phyloP scores from a whole-genome alignment of 1,140 invertebrate species.

The Conus betulinus region DNA sequence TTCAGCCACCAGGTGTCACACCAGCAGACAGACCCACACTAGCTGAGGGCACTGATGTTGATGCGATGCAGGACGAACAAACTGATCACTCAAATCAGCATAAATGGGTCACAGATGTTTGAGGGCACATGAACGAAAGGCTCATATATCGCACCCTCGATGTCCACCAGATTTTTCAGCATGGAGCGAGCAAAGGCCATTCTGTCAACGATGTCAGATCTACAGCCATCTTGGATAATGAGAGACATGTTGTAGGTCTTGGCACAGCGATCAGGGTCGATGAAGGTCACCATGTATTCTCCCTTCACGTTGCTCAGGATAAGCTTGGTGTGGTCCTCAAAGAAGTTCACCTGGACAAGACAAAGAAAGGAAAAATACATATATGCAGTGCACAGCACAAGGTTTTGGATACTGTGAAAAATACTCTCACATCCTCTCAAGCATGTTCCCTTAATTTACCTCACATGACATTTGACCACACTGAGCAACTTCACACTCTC shows the following conservation, averaged over 20 bases:
- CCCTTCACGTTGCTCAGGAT: slow-evolving; percentile 92
- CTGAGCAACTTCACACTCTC: too few species aligned
- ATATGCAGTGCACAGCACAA: too few species aligned
- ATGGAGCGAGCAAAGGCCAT: slow-evolving; percentile 92
- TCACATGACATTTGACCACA: too few species aligned
- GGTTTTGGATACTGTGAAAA: too few species aligned
- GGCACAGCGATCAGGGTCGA: slow-evolving; percentile 92
- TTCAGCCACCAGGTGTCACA: background rate
- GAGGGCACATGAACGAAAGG: background rate
- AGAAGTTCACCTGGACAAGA: slow-evolving; percentile 91
- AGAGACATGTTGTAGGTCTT: slow-evolving; percentile 91
- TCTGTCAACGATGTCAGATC: slow-evolving; percentile 85
- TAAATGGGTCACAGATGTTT: too few species aligned
- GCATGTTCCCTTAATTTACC: too few species aligned
- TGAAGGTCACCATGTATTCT: slow-evolving; percentile 90
- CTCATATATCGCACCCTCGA: slow-evolving; percentile 72
- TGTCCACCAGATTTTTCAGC: slow-evolving; percentile 80
- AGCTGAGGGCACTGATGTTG: background rate
- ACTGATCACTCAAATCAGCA: background rate
- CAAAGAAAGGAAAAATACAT: background rate
- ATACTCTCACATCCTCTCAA: too few species aligned
- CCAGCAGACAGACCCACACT: background rate
- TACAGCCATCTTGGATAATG: slow-evolving; percentile 89
- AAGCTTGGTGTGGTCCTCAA: slow-evolving; percentile 96
- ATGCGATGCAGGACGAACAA: background rate